A percentile compares a stretch with the other conserved stretches of the same genome.
Evolutionary conservation across 2,113 vertebrate species (phyloP).

Genomic region (Cricetomys ansorgei): DNA sequence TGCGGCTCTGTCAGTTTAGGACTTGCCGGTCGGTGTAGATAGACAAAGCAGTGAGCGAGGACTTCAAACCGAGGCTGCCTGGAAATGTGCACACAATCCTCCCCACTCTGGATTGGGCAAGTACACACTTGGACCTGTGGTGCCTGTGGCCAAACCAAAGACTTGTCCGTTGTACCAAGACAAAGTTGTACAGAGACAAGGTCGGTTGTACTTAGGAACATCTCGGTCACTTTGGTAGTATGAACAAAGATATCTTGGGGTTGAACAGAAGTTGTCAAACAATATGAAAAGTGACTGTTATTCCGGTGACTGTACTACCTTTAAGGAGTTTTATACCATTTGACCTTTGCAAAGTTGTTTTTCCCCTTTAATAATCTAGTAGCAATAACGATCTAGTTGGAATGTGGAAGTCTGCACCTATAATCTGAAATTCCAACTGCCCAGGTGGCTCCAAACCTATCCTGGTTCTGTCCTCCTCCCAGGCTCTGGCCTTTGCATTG

Average conservation of each 20-base stretch:
- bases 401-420: not conserved
- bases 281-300: conserved; percentile 3
- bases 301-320: not conserved
- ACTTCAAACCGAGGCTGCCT: not conserved
- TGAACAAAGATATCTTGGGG: not conserved
- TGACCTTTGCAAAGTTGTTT: not conserved
- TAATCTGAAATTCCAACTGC: not conserved
- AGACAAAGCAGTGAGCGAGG: not conserved
- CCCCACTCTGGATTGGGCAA: not conserved
- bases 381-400: not conserved
- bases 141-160: not conserved
- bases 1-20: not conserved
- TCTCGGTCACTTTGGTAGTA: conserved; percentile 2
- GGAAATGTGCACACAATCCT: not conserved
- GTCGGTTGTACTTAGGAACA: not conserved
- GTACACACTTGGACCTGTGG: not conserved
- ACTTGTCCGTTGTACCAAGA: no score
- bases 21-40: not conserved
- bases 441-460: not conserved
- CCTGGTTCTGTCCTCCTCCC: not conserved
- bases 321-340: not conserved
- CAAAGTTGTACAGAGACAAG: no score
- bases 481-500: not conserved
- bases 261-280: not conserved
- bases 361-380: conserved; percentile 1